Base-by-base conservation (phyloP, 2,888 invertebrate species). In the Cremastinae sp. region DNA sequence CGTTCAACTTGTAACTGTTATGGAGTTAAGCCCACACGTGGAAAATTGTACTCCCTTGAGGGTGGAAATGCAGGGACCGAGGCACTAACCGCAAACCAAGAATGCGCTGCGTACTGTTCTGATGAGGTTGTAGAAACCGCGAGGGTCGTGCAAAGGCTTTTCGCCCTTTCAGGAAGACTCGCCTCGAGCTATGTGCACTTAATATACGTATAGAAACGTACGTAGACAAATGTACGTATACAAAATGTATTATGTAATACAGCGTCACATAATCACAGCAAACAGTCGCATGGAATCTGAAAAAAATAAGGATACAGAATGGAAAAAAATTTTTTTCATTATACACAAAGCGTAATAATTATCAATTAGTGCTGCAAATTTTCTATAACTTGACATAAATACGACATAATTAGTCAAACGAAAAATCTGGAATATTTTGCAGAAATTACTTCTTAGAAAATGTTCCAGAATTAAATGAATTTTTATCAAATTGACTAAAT, bases 91-190 rank as follows among this genome's bases (percentile, higher is more conserved):
- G 64, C 64, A 58, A 64, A 58, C 49, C 75, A 69, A 69, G 61
- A 74, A 77, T 79, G 78, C 78, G 81, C 71, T 80, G 80, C 82
- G 81, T 84, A 82, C 83, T 83, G 80, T 80, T 80, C 71, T 79
- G 81, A 80, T 81, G 83, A 79, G 81, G 75, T 71, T 78, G 75
- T 78, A 77, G 71, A 75, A 78, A 64, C 58, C 71, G 53, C 66
- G 51, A 56, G 55, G 28, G 45, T 22, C 49, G 59, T 39, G 65
- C 28, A 58, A 71, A 53, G 74, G 64, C 58, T 72, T 28, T 28
- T 45, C 47, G 39, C 14, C 62, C 53, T 69, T 68, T 28, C 58
- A 45, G 18, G 28, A 22, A 35, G 20, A 39, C 39, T 20, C 37
- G 35, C 47, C 28, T 41, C 49, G 51, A 59, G 49, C 51, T 45